phyloP scores from a whole-genome alignment of 1,140 invertebrate genomes.

The Macrotrachela quadricornifera region DNA sequence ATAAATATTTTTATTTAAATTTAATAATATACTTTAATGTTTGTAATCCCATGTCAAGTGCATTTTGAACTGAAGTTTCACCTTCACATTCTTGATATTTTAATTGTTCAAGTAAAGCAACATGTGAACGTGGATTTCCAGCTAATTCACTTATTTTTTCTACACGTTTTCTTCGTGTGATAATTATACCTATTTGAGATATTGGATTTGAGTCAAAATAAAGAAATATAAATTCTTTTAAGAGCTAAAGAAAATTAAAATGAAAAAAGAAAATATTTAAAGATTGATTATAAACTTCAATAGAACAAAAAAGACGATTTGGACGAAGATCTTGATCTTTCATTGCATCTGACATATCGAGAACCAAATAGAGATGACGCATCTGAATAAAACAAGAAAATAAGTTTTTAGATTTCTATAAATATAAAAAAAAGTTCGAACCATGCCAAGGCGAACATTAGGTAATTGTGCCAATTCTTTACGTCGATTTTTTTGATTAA shows the following conservation, averaged over 20 bases:
- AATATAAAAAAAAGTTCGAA: constrained; percentile 11
- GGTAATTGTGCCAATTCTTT: constrained; percentile 45
- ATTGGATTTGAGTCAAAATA: constrained; percentile 97
- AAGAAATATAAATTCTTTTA: constrained; percentile 80
- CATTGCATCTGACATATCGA: constrained; percentile 85
- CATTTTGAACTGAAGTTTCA: constrained; percentile 82
- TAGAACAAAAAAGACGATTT: constrained; percentile 60
- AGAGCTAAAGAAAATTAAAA: constrained; percentile 40
- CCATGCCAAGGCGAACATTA: constrained; percentile 62
- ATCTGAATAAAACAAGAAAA: constrained; percentile 20
- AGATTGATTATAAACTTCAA: constrained; percentile 43
- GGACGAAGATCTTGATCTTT: constrained; percentile 78
- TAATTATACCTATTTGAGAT: constrained; percentile 75
- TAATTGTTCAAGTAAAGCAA: constrained; percentile 26
- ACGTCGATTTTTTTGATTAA: constrained; percentile 61
- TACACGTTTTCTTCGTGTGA: constrained; percentile 72
- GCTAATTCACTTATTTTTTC: constrained; percentile 71
- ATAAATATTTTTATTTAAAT: background rate
- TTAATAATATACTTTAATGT: constrained; percentile 41
- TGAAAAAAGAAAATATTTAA: constrained; percentile 1
- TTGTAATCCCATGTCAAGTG: constrained; percentile 60
- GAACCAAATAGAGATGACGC: constrained; percentile 64
- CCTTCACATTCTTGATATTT: constrained; percentile 38
- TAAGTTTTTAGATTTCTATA: background rate
- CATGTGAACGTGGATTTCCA: constrained; percentile 33